A percentile compares a stretch with the other conserved stretches of the same genome.
These are phyloP conservation scores for Ctenodactylus gundi DNA, from an alignment of 2,113 vertebrate species.

Conservation along the genomic window DNA sequence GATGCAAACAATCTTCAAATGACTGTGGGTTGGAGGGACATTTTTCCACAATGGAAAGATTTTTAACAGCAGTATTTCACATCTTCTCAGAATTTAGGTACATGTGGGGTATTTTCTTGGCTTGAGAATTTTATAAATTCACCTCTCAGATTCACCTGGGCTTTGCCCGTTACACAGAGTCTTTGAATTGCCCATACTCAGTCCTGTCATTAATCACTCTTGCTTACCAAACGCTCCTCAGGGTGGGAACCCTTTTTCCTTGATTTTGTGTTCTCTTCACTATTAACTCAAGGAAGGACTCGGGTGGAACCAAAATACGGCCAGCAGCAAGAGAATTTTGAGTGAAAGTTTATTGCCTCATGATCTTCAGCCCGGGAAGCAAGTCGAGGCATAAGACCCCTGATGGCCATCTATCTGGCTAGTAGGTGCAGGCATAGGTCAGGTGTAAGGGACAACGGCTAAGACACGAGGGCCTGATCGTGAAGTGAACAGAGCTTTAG, in stretches of 20 bases:
- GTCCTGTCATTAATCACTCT: background rate
- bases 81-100: background rate
- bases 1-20: background rate
- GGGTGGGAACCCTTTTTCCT: background rate
- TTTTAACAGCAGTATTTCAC: background rate
- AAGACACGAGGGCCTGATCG: too few relatives aligned
- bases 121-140: background rate
- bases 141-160: background rate
- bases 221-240: background rate
- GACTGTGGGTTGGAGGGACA: too few relatives aligned
- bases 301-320: too few relatives aligned
- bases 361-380: too few relatives aligned
- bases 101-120: background rate
- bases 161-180: background rate
- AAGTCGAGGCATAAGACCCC: too few relatives aligned
- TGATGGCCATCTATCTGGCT: too few relatives aligned
- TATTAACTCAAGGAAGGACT: too few relatives aligned
- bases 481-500: too few relatives aligned
- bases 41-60: background rate
- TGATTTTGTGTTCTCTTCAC: background rate
- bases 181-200: background rate
- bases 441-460: too few relatives aligned
- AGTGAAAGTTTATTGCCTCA: too few relatives aligned
- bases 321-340: too few relatives aligned
- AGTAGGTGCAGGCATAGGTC: too few relatives aligned